Conservation (phyloP, 2,888 invertebrate genomes). For the Dolichopus griseipennis region DNA sequence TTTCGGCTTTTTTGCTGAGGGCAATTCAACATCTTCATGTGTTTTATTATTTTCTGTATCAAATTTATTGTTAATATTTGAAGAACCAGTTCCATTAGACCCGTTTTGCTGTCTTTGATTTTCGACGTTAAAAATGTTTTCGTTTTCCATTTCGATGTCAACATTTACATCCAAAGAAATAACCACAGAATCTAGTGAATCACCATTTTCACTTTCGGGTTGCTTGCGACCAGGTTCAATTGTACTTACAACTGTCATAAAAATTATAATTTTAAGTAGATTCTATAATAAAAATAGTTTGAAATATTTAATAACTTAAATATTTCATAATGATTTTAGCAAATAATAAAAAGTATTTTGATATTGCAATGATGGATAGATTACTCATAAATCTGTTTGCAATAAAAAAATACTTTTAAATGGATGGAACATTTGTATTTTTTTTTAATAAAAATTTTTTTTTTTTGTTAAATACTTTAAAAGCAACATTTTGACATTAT, state of each 20-base stretch:
- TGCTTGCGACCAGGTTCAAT: conserved; percentile 57
- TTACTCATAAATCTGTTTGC: too few relatives aligned
- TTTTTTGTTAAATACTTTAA: too few relatives aligned
- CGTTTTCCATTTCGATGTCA: conserved; percentile 51
- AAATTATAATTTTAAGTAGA: conserved; percentile 11
- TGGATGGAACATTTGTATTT: too few relatives aligned
- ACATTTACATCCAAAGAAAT: conserved; percentile 48
- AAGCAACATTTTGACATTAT: too few relatives aligned
- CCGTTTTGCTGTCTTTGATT: conserved; percentile 23
- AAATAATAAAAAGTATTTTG: too few relatives aligned
- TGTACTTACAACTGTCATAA: conserved; percentile 60
- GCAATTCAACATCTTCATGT: conserved; percentile 44
- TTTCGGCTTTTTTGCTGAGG: conserved; percentile 45
- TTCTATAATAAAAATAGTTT: too few relatives aligned
- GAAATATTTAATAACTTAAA: too few relatives aligned
- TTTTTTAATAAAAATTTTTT: too few relatives aligned
- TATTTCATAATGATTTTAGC: too few relatives aligned
- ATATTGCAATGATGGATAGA: too few relatives aligned
- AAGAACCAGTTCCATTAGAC: conserved; percentile 2
- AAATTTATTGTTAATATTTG: not conserved
- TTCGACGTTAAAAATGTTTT: conserved; percentile 36
- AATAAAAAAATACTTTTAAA: too few relatives aligned
- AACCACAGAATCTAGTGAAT: conserved; percentile 47
- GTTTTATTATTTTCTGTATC: conserved; percentile 40
- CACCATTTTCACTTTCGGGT: conserved; percentile 58